Evolutionary conservation across 1,140 invertebrate genomes (phyloP), one percentile per base, ranked within the genome.

Genomic region (Diachasma alloeum): DNA sequence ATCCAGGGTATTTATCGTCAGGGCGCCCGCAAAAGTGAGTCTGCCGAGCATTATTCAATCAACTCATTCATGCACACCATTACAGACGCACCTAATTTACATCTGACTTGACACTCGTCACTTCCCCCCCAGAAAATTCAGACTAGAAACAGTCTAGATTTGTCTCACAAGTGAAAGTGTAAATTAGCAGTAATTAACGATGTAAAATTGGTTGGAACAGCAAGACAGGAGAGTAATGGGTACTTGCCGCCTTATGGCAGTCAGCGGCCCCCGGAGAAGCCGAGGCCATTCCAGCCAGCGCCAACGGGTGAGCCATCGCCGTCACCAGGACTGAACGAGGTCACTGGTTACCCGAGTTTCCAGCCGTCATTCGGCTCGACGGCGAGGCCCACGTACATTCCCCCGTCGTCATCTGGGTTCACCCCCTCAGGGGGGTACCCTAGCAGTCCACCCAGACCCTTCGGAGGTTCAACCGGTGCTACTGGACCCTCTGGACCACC

Each of bases 1-100:
- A 91, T 94, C 74, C 93, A 94, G 86, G 92, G 91, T 77, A 90
- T 93, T 71, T 93, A 93, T 82, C 90, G 91, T 72, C 91, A 94
- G 83, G 92, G 92, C 78, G 91, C 90, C 80, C 90, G 93, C 87
- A 93, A 92, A 92, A 92, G 93, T 94, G 90, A 83, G 88, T 90
- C 81, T 42, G 39, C 3, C 9, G 39, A 42, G 13, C 13, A 42
- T 42, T 42, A 42, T 13, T 42, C 13, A 42, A 42, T 42, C 9
- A 1, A 42, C 1, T 42, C 39, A 11, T 31, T 31, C 6, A 31
- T 31, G 39, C 39, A 10, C 9, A 42, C 39, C 13, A 42, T 42
- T 42, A 42, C 13, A 11, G 39, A 42, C 9, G 39, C 3, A 11
- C 9, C 39, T 42, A 42, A 75, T 69, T 48, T 19, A 26, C 24